phyloP scores from a whole-genome alignment of 2,113 vertebrate species.

The Panthera uncia region DNA sequence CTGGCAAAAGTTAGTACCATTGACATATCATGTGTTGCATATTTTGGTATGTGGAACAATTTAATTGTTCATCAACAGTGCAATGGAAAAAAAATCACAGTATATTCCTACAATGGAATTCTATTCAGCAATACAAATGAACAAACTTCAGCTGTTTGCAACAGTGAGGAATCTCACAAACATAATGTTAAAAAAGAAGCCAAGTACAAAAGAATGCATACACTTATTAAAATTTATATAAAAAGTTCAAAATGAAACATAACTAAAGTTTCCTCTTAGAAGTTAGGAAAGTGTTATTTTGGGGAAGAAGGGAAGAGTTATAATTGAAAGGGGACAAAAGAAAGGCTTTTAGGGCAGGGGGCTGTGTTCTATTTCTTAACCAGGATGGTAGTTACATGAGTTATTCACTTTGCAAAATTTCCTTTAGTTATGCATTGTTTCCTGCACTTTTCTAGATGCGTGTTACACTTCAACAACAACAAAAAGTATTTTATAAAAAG shows the following conservation, averaged over 20 bases:
- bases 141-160: not conserved
- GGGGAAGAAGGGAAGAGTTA: not conserved
- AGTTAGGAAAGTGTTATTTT: not conserved
- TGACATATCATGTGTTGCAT: not conserved
- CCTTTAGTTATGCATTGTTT: not conserved
- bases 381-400: not conserved
- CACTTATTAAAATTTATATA: not conserved
- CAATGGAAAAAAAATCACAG: not conserved
- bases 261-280: not conserved
- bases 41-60: not conserved
- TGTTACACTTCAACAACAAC: not conserved
- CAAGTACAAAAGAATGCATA: not conserved
- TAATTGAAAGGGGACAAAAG: not conserved
- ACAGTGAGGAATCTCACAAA: not conserved
- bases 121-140: not conserved
- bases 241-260: not conserved
- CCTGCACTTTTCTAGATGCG: not conserved
- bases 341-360: not conserved
- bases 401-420: not conserved
- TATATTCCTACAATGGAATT: not conserved
- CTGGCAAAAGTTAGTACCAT: not conserved
- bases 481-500: not conserved
- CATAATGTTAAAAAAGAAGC: not conserved
- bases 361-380: not conserved
- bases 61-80: not conserved